Base-by-base conservation (phyloP, 2,888 invertebrate species). In the Mechanitis mazaeus region DNA sequence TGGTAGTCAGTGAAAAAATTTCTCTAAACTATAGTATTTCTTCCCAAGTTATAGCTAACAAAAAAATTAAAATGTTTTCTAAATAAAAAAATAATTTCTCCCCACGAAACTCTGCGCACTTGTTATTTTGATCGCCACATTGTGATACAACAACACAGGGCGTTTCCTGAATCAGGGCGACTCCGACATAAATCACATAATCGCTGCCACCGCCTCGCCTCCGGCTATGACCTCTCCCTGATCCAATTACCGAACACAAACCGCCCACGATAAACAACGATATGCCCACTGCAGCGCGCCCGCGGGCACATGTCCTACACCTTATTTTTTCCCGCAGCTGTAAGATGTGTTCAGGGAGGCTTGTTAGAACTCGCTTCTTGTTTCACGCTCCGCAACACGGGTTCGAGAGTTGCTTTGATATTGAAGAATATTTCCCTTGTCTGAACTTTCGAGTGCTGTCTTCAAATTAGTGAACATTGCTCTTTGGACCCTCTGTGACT, bases 401-500 rank as follows among this genome's bases (percentile, higher is more conserved):
- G 74, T 73, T 79, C 78, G 75, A 75, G 78, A 77, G 75, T 75
- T 72, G 72, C 83, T 85, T 85, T 84, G 84, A 85, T 83, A 81
- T 76, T 79, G 75, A 67, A 83, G 79, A 73, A 75, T 72, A 73
- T 73, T 71, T 74, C 76, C 75, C 78, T 78, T 78, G 77, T 83
- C 79, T 77, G 80, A 75, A 76, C 77, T 78, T 72, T 78, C 80
- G 71, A 83, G 83, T 73, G 78, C 69, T 77, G 78, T 80, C 83
- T 83, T 75, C 78, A 80, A 82, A 83, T 84, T 81, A 81, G 80
- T 77, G 78, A 74, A 73, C 64, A 67, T 69, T 69, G 72, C 71
- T 72, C 76, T 75, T 77, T 75, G 74, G 75, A 71, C 68, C 68
- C 58, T 60, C 62, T 35, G 35, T 35, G 35, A 35, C 35, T 35